Evolutionary conservation across 2,888 invertebrate species (phyloP), one percentile per base, ranked within the genome.

Genomic region (Platycheirus rosarum): DNA sequence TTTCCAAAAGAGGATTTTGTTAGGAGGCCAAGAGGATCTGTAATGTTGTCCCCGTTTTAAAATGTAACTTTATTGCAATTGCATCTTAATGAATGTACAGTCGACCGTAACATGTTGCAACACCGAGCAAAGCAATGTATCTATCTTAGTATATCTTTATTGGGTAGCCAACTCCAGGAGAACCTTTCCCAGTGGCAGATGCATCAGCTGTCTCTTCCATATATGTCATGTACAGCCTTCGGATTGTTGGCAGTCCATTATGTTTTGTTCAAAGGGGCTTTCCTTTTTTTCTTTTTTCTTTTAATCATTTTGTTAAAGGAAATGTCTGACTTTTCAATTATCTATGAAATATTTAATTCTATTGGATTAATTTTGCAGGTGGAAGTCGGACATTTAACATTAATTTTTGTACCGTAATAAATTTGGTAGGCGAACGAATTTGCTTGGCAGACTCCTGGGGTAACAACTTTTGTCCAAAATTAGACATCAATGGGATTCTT

Each of bases 101-200:
- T n/a, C n/a, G n/a, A n/a, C n/a, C 78, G 60, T 77, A 60, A 71
- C 42, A 65, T 70, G 71, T 66, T 49, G 26, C 71, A 51, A 51
- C 14, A 5, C 16, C 5, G 14, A 49, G 55, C 29, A 44, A 32
- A 49, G 37, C 37, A 65, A 14, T 65, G 65, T 40, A 76, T 63
- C 13, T 35, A n/a, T 18, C 13, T 29, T 23, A 49, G 51, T 55
- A 23, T n/a, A n/a, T n/a, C n/a, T 20, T 40, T 37, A 55, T 70
- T 42, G 55, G 1, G 11, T 5, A 40, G n/a, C n/a, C n/a, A n/a
- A 26, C 13, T 4, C n/a, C 5, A n/a, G 13, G 6, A 29, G n/a
- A n/a, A n/a, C n/a, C n/a, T n/a, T n/a, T n/a, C n/a, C 23, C 60
- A 37, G 20, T 14, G 29, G 13, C 14, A 26, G 29, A 32, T 70